Percentiles rank a stretch among this genome's conserved stretches.
phyloP scores from a whole-genome alignment of 2,888 invertebrate species.

The Bombyx huttoni region DNA sequence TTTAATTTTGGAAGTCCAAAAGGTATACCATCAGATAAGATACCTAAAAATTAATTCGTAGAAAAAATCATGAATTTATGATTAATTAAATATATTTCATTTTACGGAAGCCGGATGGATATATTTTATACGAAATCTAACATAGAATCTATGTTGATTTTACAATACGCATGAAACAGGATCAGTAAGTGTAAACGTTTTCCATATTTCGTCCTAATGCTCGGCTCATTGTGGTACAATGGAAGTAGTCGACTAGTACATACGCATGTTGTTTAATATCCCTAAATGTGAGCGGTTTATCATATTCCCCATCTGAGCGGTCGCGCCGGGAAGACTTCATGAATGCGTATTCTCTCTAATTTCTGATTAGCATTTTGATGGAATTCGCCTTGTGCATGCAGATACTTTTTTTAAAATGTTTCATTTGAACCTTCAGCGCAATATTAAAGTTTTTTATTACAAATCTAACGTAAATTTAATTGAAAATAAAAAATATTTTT shows the following conservation, averaged over 20 bases:
- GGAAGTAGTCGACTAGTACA: not conserved
- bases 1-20: too few species aligned
- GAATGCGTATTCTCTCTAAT: constrained; percentile 18
- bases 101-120: too few species aligned
- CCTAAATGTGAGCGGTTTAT: constrained; percentile 2
- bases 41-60: too few species aligned
- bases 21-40: too few species aligned
- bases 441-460: not conserved
- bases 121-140: too few species aligned
- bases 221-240: constrained; percentile 5
- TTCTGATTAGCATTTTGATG: constrained; percentile 19
- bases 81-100: too few species aligned
- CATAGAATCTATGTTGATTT: too few species aligned
- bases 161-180: too few species aligned
- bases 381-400: constrained; percentile 10
- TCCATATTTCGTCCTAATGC: not conserved
- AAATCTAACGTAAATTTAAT: too few species aligned
- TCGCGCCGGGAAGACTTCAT: constrained; percentile 11
- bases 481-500: too few species aligned
- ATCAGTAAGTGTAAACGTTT: too few species aligned
- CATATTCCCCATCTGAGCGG: constrained; percentile 15
- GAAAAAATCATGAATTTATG: too few species aligned
- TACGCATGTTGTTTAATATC: not conserved
- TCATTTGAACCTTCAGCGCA: not conserved
- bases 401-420: constrained; percentile 4